Base-by-base conservation (phyloP, 2,888 invertebrate species). In the Drosophila yooni region DNA sequence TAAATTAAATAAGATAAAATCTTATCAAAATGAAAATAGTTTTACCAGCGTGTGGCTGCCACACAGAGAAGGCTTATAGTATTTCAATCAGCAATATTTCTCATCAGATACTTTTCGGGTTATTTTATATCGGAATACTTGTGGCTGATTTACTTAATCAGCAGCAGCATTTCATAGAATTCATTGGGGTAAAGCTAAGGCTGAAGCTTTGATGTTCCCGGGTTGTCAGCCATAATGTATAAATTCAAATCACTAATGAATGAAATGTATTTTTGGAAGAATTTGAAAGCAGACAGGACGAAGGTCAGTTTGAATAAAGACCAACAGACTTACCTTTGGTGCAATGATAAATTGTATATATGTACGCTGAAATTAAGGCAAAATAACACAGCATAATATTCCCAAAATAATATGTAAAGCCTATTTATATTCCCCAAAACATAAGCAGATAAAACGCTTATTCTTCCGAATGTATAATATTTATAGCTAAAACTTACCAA, bases 1-100 rank as follows among this genome's bases (percentile, higher is more conserved):
- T 76, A 89, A 89, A 85, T 85, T 85, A 87, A 85, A 85, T 89
- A 81, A 77, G 87, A 85, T 85, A 79, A 73, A 81, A 85, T 85
- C 87, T 87, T 76, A 81, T 89, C 88, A 89, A 88, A 89, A 85
- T 74, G 79, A 80, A 80, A 80, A 80, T 80, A 80, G 81, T 80
- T 80, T 81, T 64, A 10, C 60, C 68, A 70, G 52, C 73, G 57
- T 70, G 74, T 74, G 74, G 63, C 62, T 63, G 76, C 54, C 43
- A 56, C 46, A 65, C n/a, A 62, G 61, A 38, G 52, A 21, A 56
- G 46, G 25, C 15, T 36, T 29, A 15, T 63, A 76, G 64, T 64
- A 66, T 76, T 75, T 63, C 69, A 72, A 71, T 76, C 68, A 63
- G 64, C 58, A 74, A 62, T 75, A 43, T 50, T 71, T 66, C 46